These are phyloP conservation scores for Ahaetulla prasina DNA, from an alignment of 2,113 vertebrate species.

Conservation along the genomic window DNA sequence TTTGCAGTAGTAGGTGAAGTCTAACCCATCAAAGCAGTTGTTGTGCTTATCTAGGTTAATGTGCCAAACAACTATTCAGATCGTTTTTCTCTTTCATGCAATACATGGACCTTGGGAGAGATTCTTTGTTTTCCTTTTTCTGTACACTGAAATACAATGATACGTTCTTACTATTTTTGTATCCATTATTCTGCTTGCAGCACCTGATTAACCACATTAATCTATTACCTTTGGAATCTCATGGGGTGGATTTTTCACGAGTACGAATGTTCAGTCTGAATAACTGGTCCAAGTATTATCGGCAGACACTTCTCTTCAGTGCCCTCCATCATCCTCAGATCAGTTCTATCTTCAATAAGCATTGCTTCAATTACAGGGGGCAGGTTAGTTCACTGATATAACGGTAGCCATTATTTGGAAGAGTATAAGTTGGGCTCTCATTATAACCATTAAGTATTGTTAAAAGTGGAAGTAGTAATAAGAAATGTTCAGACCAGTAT, in stretches of 20 bases:
- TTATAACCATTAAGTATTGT: neutral
- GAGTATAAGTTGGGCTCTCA: neutral
- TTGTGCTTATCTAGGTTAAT: neutral
- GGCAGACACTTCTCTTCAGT: slow-evolving; percentile 90
- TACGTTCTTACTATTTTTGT: slow-evolving; percentile 14
- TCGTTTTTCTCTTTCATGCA: neutral
- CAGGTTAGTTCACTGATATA: slow-evolving; percentile 72
- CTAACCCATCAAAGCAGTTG: neutral
- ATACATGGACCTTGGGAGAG: neutral
- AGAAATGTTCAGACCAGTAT: neutral
- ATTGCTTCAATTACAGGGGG: slow-evolving; percentile 84
- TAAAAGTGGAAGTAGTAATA: neutral
- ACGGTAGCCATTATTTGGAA: neutral
- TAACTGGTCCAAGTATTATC: slow-evolving; percentile 85
- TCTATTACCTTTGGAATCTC: slow-evolving; percentile 86
- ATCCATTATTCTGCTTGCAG: slow-evolving; percentile 56
- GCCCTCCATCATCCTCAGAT: slow-evolving; percentile 88
- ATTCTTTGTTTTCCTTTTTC: neutral
- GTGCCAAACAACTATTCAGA: neutral
- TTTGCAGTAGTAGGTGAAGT: neutral
- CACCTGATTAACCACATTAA: slow-evolving; percentile 90
- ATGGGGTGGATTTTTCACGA: slow-evolving; percentile 92
- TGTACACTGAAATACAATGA: neutral
- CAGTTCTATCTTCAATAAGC: slow-evolving; percentile 85
- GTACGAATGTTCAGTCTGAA: slow-evolving; percentile 92